Conservation (phyloP, 2,888 invertebrate species). For the Eucera pruinosa region DNA sequence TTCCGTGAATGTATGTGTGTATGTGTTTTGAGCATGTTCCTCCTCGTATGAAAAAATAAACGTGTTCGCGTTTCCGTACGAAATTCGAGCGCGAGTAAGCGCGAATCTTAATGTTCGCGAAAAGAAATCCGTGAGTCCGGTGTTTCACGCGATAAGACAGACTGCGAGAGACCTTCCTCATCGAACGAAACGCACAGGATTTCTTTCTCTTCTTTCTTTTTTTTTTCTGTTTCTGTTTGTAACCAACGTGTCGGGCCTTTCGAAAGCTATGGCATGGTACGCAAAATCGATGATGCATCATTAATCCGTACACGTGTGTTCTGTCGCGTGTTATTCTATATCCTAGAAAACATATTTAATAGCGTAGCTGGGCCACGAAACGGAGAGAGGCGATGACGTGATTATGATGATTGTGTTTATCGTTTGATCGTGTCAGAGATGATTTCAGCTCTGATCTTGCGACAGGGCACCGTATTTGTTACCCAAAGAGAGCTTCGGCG, state of each 20-base stretch:
- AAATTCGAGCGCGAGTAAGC: constrained; percentile 31
- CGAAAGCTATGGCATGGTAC: constrained; percentile 54
- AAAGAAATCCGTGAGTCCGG: constrained; percentile 10
- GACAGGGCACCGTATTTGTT: constrained; percentile 88
- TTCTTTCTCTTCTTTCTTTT: constrained; percentile 31
- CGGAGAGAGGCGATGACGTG: constrained; percentile 80
- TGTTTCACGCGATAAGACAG: constrained; percentile 25
- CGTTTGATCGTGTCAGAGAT: constrained; percentile 69
- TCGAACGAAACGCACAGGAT: constrained; percentile 50
- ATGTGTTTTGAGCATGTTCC: constrained; percentile 58
- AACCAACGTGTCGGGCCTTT: constrained; percentile 48
- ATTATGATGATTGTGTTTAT: constrained; percentile 75
- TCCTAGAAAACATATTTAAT: constrained; percentile 75
- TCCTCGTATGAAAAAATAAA: constrained; percentile 66
- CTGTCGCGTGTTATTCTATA: constrained; percentile 65
- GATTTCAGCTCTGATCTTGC: constrained; percentile 86
- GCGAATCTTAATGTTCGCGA: no score
- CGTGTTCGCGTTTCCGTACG: constrained; percentile 36
- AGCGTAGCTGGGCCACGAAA: constrained; percentile 81
- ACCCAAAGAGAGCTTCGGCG: constrained; percentile 86
- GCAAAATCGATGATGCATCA: constrained; percentile 53
- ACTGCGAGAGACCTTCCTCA: constrained; percentile 17
- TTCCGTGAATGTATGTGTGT: no score
- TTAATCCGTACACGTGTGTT: constrained; percentile 68
- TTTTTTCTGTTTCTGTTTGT: not conserved